Evolutionary conservation across 1,140 invertebrate genomes (phyloP).

Genomic region (Drosophila obscura): DNA sequence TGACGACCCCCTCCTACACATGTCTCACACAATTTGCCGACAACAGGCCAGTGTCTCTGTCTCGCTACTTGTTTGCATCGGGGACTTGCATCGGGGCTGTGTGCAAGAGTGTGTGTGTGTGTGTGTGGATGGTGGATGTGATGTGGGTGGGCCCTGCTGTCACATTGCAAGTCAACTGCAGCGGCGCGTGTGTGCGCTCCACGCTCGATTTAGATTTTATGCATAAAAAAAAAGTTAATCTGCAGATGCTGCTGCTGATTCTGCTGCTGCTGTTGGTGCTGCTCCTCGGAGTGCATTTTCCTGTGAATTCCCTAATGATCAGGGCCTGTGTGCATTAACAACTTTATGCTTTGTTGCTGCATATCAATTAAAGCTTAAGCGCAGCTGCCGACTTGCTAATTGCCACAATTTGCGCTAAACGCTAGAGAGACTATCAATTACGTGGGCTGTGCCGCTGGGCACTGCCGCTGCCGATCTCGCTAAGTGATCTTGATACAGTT

Average conservation of each 20-base stretch:
- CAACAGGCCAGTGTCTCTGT: slow-evolving; percentile 39
- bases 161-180: slow-evolving; percentile 74
- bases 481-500: slow-evolving; percentile 45
- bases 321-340: slow-evolving; percentile 75
- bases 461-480: slow-evolving; percentile 18
- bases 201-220: slow-evolving; percentile 80
- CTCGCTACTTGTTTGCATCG: neutral
- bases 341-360: slow-evolving; percentile 80
- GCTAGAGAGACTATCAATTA: slow-evolving; percentile 78
- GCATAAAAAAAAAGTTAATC: slow-evolving; percentile 74
- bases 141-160: slow-evolving; percentile 56
- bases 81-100: neutral
- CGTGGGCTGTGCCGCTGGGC: slow-evolving; percentile 38
- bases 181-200: slow-evolving; percentile 69
- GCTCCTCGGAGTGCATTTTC: slow-evolving; percentile 49
- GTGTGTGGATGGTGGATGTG: neutral
- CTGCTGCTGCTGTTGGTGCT: slow-evolving; percentile 4
- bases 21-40: slow-evolving; percentile 52
- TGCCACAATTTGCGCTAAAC: slow-evolving; percentile 79
- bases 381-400: slow-evolving; percentile 69
- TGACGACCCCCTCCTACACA: neutral
- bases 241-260: slow-evolving; percentile 24
- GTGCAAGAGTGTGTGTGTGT: neutral
- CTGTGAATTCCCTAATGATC: slow-evolving; percentile 73
- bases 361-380: slow-evolving; percentile 74